Evolutionary conservation across 2,888 invertebrate genomes (phyloP).

Genomic region (Deilephila elpenor): DNA sequence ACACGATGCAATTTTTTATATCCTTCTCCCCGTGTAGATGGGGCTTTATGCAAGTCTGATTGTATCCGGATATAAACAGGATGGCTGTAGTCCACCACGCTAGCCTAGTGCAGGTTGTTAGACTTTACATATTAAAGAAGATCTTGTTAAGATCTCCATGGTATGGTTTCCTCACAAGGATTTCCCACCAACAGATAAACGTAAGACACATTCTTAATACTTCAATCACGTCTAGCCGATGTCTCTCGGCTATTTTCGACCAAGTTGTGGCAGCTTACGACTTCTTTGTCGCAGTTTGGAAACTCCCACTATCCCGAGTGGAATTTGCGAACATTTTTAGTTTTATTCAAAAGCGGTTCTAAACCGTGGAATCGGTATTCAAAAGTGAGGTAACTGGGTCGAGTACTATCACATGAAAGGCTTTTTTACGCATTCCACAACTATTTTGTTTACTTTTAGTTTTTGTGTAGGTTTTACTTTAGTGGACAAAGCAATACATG

Average conservation of each 20-base stretch:
- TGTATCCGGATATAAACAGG: too few species aligned
- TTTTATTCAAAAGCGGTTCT: slow-evolving; percentile 2
- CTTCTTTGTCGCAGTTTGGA: neutral
- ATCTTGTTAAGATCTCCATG: too few species aligned
- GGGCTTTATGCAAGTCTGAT: too few species aligned
- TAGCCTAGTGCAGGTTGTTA: too few species aligned
- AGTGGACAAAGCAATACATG: neutral
- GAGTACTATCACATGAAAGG: neutral
- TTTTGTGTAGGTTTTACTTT: neutral
- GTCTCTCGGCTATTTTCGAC: neutral
- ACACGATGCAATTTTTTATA: too few species aligned
- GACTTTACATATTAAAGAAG: too few species aligned
- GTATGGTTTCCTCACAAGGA: too few species aligned
- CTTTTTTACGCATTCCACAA: neutral
- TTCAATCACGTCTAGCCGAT: neutral
- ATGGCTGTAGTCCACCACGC: too few species aligned
- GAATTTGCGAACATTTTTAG: slow-evolving; percentile 1
- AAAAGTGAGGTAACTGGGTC: neutral
- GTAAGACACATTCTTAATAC: too few species aligned
- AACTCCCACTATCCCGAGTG: slow-evolving; percentile 9
- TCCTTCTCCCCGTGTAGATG: too few species aligned
- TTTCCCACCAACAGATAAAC: too few species aligned
- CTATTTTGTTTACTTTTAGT: neutral
- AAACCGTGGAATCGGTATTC: neutral
- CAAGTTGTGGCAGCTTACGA: neutral